Evolutionary conservation across 1,140 invertebrate species (phyloP).

Genomic region (Akabosia matsudoensis): DNA sequence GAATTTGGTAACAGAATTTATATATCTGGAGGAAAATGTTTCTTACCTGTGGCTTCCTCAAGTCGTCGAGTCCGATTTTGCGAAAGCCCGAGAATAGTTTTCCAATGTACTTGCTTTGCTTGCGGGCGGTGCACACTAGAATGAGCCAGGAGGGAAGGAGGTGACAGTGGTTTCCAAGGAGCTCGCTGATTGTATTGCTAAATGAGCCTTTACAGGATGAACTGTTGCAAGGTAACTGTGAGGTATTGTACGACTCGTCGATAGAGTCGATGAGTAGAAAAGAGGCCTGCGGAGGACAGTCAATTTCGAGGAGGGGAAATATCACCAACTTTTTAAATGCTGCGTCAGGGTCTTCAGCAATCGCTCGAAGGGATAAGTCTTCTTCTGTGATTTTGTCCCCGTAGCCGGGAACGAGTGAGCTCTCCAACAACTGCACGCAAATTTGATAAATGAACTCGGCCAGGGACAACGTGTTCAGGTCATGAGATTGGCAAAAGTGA

Average conservation of each 20-base stretch:
- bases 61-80: slow-evolving; percentile 86
- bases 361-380: slow-evolving; percentile 53
- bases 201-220: not conserved
- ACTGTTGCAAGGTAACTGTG: not conserved
- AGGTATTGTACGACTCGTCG: slow-evolving; percentile 64
- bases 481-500: slow-evolving; percentile 73
- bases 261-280: slow-evolving; percentile 87
- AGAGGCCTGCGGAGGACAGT: slow-evolving; percentile 73
- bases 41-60: slow-evolving; percentile 80
- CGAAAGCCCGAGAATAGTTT: slow-evolving; percentile 90
- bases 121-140: slow-evolving; percentile 82
- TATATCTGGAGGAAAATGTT: not conserved
- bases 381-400: slow-evolving; percentile 73
- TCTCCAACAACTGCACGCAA: slow-evolving; percentile 71
- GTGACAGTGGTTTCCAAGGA: slow-evolving; percentile 83
- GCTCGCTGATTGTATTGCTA: slow-evolving; percentile 72
- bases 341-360: slow-evolving; percentile 72
- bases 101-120: slow-evolving; percentile 75
- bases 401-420: slow-evolving; percentile 60
- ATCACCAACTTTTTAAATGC: slow-evolving; percentile 83
- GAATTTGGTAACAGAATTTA: not conserved
- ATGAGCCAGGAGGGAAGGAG: slow-evolving; percentile 91
- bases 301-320: slow-evolving; percentile 78
- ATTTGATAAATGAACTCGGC: slow-evolving; percentile 77
- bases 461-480: slow-evolving; percentile 65